Evolutionary conservation across 2,113 vertebrate species (phyloP).

Genomic region (Oncorhynchus tshawytscha): DNA sequence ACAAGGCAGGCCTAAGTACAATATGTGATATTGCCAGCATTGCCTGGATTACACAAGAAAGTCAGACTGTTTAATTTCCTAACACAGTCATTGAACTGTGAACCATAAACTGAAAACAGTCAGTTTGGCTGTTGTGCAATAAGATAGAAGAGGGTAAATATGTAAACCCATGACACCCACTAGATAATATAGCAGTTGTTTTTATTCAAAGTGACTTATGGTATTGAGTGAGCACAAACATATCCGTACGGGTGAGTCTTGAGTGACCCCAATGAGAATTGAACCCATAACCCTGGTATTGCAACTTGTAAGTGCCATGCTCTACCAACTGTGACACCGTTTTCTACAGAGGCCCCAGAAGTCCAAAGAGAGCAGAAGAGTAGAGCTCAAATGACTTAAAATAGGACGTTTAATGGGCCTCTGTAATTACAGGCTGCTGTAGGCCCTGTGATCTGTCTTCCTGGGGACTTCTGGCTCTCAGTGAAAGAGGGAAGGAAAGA

Average conservation of each 20-base stretch:
- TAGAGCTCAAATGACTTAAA: slow-evolving; percentile 3
- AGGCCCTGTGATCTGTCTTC: slow-evolving; percentile 34
- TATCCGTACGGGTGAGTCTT: no score
- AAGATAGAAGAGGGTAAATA: neutral
- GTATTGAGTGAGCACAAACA: no score
- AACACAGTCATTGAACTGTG: neutral
- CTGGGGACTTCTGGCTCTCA: slow-evolving; percentile 27
- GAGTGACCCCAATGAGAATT: neutral
- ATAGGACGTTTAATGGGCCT: neutral
- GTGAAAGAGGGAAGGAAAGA: slow-evolving; percentile 21
- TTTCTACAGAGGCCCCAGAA: neutral
- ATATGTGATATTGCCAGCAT: neutral
- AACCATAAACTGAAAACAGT: neutral
- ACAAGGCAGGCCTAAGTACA: neutral
- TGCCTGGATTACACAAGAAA: neutral
- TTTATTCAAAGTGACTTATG: no score
- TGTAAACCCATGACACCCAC: neutral
- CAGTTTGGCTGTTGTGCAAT: neutral
- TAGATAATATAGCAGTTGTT: neutral
- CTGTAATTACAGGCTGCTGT: slow-evolving; percentile 39
- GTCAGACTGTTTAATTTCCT: neutral
- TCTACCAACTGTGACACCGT: neutral
- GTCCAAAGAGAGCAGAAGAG: neutral
- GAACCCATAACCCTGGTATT: no score
- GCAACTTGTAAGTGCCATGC: neutral